phyloP scores from a whole-genome alignment of 2,888 invertebrate species.

The Epinotia nisella region DNA sequence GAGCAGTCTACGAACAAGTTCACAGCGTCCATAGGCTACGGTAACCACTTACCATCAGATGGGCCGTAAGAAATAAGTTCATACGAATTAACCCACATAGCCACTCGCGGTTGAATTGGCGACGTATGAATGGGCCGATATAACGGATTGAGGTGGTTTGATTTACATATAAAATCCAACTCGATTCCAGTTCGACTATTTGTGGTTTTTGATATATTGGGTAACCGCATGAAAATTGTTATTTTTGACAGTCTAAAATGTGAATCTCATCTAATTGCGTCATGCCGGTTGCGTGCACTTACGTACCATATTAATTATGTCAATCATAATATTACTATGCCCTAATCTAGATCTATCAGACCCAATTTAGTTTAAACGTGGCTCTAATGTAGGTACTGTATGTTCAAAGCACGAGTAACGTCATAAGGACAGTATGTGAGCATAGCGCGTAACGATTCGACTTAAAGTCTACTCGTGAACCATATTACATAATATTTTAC shows the following conservation, averaged over 20 bases:
- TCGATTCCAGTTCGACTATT: neutral
- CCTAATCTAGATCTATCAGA: constrained; percentile 28
- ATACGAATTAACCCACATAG: constrained; percentile 57
- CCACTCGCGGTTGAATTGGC: constrained; percentile 45
- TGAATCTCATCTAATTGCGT: neutral
- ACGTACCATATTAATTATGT: neutral
- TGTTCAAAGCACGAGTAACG: neutral
- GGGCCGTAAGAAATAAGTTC: no score
- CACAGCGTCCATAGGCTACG: no score
- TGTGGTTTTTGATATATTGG: neutral
- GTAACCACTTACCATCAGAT: no score
- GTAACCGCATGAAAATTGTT: neutral
- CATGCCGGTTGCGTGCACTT: neutral
- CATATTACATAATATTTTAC: neutral
- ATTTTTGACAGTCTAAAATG: no score
- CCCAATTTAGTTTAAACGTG: constrained; percentile 11
- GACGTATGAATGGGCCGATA: constrained; percentile 46
- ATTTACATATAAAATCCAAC: constrained; percentile 21
- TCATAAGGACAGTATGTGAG: neutral
- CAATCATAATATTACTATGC: constrained; percentile 19
- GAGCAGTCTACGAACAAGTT: constrained; percentile 50
- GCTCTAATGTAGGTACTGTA: neutral
- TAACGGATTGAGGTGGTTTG: constrained; percentile 53
- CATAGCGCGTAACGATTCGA: neutral
- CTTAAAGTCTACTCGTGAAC: constrained; percentile 6